Base-by-base conservation (phyloP, 2,888 invertebrate species). In the Tiliacea aurago region DNA sequence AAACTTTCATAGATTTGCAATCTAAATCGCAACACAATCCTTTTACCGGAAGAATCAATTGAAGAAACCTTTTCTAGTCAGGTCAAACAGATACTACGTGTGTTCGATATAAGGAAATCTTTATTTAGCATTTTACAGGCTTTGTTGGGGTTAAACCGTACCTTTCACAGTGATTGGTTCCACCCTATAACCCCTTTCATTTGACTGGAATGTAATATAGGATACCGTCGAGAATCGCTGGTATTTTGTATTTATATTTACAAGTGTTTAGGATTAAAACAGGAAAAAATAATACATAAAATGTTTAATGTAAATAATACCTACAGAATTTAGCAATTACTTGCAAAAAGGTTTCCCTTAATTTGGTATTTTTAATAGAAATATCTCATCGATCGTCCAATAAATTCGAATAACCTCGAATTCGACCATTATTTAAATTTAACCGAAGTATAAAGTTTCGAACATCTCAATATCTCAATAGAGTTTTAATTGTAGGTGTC, bases 121-220 rank as follows among this genome's bases (percentile, higher is more conserved):
- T 88, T 90, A 89, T 92, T 90, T 91, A 89, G 89, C 86, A 86
- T 88, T 88, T 89, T 86, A 84, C 84, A 85, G 84, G 88, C 85
- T 84, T 86, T 88, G 88, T 89, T 88, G 87, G 86, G 91, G 91
- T 90, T 88, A 89, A 89, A 88, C 89, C 89, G 88, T 84, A 88
- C 91, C 93, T 93, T 93, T 94, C 89, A 91, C 88, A 85, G 88
- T 93, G 92, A 94, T 94, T 93, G 91, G 90, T 89, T 89, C 86
- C 83, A 87, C 88, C 87, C 75, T 58, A 83, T 83, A 83, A 86
- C 87, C 86, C 79, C 78, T 89, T 88, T 88, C 83, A 81, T 84
- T 84, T 85, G 71, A 83, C 83, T 81, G 72, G 66, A 72, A 80
- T 74, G 70, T 73, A 72, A 74, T 80, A 70, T 73, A 37, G 28